These are phyloP conservation scores for Tetrao urogallus DNA, from an alignment of 2,113 vertebrate genomes.

Conservation along the genomic window DNA sequence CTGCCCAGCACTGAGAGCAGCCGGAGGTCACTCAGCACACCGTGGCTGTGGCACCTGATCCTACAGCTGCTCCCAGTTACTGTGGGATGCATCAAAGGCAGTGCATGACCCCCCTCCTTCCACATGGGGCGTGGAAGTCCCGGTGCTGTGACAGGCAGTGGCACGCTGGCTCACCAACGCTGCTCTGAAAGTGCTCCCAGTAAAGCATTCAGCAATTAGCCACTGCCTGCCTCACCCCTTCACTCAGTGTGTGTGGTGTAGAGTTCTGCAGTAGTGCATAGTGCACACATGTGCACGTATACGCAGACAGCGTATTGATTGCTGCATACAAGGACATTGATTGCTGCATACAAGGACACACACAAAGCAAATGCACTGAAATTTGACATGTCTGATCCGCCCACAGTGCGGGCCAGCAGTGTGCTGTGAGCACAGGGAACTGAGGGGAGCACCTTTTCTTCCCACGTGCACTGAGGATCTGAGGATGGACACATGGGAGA, in stretches of 20 bases:
- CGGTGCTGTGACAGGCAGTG: background rate
- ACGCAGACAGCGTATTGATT: background rate
- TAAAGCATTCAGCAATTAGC: background rate
- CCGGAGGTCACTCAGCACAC: background rate
- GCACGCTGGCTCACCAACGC: background rate
- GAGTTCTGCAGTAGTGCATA: background rate
- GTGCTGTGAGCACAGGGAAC: background rate
- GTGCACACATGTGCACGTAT: background rate
- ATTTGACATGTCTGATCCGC: background rate
- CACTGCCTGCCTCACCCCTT: background rate
- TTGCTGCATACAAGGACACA: background rate
- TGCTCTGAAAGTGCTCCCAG: background rate
- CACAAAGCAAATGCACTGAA: background rate
- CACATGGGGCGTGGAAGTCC: background rate
- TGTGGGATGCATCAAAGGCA: background rate
- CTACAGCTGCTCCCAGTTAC: background rate
- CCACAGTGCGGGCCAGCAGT: background rate
- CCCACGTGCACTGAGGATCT: background rate
- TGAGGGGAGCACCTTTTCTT: background rate
- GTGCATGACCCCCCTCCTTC: background rate
- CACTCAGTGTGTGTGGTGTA: background rate
- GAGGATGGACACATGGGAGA: background rate
- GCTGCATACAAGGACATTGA: background rate
- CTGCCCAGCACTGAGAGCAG: background rate
- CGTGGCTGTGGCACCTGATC: background rate